A percentile compares a stretch with the other conserved stretches of the same genome.
Conservation (phyloP, 2,797 vertebrate genomes). For the Diglossa cyanea region DNA sequence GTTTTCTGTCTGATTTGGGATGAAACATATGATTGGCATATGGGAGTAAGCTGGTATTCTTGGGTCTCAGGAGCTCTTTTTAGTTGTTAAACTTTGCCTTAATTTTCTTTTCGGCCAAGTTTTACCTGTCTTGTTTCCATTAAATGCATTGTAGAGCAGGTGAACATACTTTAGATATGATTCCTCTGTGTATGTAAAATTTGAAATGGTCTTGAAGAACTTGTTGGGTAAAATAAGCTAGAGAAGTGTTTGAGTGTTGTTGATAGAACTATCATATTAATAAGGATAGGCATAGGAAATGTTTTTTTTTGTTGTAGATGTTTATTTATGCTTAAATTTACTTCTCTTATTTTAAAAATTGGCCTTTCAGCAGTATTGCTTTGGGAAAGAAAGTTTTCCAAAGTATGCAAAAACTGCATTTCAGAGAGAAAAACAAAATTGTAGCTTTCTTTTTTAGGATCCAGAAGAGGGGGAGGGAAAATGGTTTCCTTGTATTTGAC, state of each 20-base stretch:
- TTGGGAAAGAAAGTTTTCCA: neutral
- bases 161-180: neutral
- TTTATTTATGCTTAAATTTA: neutral
- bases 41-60: neutral
- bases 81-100: neutral
- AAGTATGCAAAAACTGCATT: constrained; percentile 50
- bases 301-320: neutral
- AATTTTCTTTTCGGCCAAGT: neutral
- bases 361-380: neutral
- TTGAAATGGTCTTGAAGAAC: neutral
- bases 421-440: constrained; percentile 60
- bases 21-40: neutral
- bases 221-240: neutral
- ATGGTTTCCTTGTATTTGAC: constrained; percentile 68
- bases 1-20: neutral
- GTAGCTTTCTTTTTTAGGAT: constrained; percentile 38
- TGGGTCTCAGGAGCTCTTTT: neutral
- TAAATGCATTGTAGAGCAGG: neutral
- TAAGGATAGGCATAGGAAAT: neutral
- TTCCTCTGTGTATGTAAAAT: neutral
- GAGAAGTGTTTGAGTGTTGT: neutral
- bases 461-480: constrained; percentile 59
- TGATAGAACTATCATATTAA: neutral
- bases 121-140: neutral
- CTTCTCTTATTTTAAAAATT: neutral